Percentiles rank a stretch among this genome's conserved stretches.
Conservation (phyloP, 2,888 invertebrate genomes). For the Megaustenia siamemsis region DNA sequence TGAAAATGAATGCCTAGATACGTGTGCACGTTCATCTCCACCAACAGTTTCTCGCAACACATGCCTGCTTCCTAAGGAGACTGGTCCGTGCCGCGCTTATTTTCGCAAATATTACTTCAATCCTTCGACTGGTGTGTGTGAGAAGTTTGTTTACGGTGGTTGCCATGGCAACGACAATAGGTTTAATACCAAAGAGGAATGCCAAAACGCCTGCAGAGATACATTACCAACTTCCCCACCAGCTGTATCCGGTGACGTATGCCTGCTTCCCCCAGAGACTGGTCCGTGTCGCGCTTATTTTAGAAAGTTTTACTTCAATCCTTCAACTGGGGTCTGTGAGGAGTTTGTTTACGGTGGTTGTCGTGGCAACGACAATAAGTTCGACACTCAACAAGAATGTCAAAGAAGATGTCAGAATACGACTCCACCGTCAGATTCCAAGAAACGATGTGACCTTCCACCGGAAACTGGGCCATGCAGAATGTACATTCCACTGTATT, state of each 20-base stretch:
- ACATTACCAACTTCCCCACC: too few relatives aligned
- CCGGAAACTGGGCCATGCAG: constrained; percentile 23
- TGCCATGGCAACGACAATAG: constrained; percentile 91
- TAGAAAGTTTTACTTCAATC: constrained; percentile 37
- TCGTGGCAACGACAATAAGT: constrained; percentile 26
- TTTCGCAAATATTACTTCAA: constrained; percentile 87
- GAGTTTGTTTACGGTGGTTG: constrained; percentile 48
- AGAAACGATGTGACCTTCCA: neutral
- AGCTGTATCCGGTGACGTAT: neutral
- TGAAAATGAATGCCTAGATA: neutral
- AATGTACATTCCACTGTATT: constrained; percentile 27
- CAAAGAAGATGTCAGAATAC: neutral
- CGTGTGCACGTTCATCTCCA: neutral
- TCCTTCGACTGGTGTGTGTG: constrained; percentile 88
- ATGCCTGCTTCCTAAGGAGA: too few relatives aligned
- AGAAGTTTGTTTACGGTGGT: constrained; percentile 86
- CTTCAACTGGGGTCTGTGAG: constrained; percentile 26
- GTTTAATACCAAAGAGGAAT: constrained; percentile 81
- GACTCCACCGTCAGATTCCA: neutral
- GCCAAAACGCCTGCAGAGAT: neutral
- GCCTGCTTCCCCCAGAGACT: neutral
- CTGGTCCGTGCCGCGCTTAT: constrained; percentile 25
- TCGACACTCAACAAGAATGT: neutral
- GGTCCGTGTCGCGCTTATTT: constrained; percentile 11
- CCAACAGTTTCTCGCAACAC: neutral